Conservation (phyloP, 1,140 invertebrate species). For the Meloidogyne hapla region DNA sequence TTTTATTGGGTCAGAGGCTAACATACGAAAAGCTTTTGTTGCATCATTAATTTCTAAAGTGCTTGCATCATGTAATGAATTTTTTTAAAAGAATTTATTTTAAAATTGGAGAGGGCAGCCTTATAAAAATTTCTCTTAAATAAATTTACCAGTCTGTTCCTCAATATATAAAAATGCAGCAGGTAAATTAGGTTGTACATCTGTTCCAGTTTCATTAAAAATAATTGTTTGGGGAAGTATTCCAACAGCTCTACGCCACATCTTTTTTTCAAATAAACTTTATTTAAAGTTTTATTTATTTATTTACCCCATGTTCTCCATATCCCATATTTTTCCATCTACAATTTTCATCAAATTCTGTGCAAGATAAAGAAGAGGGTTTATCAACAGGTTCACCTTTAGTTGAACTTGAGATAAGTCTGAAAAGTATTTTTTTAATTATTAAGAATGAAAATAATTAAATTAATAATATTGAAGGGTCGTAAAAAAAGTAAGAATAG, state of each 20-base stretch:
- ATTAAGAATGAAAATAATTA: no score
- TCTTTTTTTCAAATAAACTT: constrained; percentile 10
- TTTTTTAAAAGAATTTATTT: no score
- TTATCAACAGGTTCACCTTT: constrained; percentile 49
- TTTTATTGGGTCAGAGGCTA: constrained; percentile 54
- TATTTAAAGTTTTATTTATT: not conserved
- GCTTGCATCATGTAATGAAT: not conserved
- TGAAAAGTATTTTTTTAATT: not conserved
- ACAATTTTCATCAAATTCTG: constrained; percentile 55
- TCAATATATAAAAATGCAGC: constrained; percentile 61
- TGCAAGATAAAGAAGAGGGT: constrained; percentile 50
- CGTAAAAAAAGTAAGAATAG: no score
- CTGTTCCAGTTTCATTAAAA: constrained; percentile 60
- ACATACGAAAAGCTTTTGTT: constrained; percentile 25
- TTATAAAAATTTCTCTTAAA: no score
- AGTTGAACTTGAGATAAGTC: constrained; percentile 46
- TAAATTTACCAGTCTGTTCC: constrained; percentile 30
- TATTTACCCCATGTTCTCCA: constrained; percentile 14
- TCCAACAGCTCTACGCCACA: constrained; percentile 48
- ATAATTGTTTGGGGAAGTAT: constrained; percentile 40
- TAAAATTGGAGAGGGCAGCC: no score
- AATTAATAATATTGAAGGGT: no score
- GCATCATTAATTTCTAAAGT: constrained; percentile 22
- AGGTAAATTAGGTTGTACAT: constrained; percentile 48
- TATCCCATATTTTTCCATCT: constrained; percentile 58